Conservation (phyloP, 1,140 invertebrate genomes). For the Adoxophyes honmai region DNA sequence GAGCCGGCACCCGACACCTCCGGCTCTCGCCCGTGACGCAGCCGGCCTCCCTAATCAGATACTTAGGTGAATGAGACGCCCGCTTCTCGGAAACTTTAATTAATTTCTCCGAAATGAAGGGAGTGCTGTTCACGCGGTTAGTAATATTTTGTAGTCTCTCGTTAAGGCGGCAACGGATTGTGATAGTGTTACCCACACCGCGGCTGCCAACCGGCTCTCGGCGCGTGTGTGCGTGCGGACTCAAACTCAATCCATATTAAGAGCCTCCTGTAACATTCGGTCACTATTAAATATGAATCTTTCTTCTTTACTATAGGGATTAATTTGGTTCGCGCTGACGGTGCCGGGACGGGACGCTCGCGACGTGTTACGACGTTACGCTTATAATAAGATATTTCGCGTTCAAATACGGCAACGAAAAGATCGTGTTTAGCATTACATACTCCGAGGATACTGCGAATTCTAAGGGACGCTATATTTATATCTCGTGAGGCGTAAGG, state of each 20-base stretch:
- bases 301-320: slow-evolving; percentile 25
- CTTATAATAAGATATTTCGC: slow-evolving; percentile 23
- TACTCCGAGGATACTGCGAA: slow-evolving; percentile 8
- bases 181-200: slow-evolving; percentile 38
- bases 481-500: slow-evolving; percentile 1
- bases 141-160: slow-evolving; percentile 40
- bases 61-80: slow-evolving; percentile 35
- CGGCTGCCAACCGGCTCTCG: slow-evolving; percentile 33
- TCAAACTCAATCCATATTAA: slow-evolving; percentile 15
- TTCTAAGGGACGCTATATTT: slow-evolving; percentile 14
- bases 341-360: background rate
- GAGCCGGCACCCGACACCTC: slow-evolving; percentile 26
- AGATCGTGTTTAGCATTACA: slow-evolving; percentile 17
- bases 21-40: slow-evolving; percentile 9
- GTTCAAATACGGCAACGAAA: slow-evolving; percentile 29
- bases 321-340: slow-evolving; percentile 16
- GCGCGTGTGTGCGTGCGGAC: slow-evolving; percentile 29
- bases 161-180: slow-evolving; percentile 38
- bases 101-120: slow-evolving; percentile 58
- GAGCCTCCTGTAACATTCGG: slow-evolving; percentile 17
- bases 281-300: slow-evolving; percentile 25
- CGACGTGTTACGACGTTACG: slow-evolving; percentile 1
- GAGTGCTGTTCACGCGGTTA: slow-evolving; percentile 36
- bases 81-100: slow-evolving; percentile 55
- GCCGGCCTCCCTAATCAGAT: slow-evolving; percentile 46